Percentiles rank a stretch among this genome's conserved stretches.
phyloP scores from a whole-genome alignment of 2,113 vertebrate species.

The Serilophus lunatus region DNA sequence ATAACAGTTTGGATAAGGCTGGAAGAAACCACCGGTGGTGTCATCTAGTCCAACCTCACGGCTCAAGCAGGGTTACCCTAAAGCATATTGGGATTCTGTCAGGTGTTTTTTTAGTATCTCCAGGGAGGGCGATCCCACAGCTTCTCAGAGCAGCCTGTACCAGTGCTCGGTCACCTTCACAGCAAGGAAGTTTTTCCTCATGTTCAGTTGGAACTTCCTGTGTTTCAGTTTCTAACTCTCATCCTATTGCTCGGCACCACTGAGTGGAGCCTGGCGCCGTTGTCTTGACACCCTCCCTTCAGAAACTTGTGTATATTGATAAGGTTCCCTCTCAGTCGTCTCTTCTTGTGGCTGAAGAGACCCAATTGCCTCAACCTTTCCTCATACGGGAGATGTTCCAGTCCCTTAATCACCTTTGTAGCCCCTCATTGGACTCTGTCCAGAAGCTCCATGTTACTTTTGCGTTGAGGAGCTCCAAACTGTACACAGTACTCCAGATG shows the following conservation, averaged over 20 bases:
- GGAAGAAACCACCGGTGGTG: no score
- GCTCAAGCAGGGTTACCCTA: neutral
- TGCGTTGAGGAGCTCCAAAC: neutral
- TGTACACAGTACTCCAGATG: neutral
- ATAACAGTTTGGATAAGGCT: neutral
- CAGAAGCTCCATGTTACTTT: neutral
- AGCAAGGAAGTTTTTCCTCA: neutral
- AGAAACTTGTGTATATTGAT: neutral
- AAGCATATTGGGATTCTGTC: neutral
- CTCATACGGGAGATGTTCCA: rapidly evolving
- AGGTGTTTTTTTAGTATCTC: rapidly evolving
- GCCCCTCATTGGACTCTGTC: neutral
- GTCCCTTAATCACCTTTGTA: neutral
- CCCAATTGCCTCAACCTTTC: neutral
- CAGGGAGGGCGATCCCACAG: neutral
- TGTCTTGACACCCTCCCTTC: neutral
- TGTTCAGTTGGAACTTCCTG: neutral
- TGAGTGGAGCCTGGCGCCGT: neutral
- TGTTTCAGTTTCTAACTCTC: neutral
- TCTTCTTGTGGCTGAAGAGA: neutral
- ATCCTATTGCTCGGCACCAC: neutral
- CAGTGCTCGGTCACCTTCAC: rapidly evolving
- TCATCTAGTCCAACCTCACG: neutral
- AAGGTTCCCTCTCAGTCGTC: neutral
- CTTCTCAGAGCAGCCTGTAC: neutral